These are phyloP conservation scores for Sebastes kiyomatsui DNA, from an alignment of 2,797 vertebrate genomes.

Conservation along the genomic window DNA sequence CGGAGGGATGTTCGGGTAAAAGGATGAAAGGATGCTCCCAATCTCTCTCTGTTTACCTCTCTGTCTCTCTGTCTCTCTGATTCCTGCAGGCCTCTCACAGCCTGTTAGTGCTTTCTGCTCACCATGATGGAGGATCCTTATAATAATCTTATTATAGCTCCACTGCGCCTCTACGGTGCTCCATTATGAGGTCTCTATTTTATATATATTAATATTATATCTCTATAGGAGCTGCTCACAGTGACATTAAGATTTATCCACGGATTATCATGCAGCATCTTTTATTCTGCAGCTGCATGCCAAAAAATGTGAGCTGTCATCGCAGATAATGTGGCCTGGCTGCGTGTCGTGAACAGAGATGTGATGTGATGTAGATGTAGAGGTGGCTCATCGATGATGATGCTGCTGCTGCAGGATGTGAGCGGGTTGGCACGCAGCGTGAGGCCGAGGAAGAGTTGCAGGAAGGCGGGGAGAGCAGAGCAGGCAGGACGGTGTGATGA, in stretches of 20 bases:
- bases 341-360: not conserved
- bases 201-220: not conserved
- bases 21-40: not conserved
- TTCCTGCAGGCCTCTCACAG: constrained; percentile 24
- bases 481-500: constrained; percentile 3
- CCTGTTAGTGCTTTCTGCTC: not conserved
- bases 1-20: constrained; percentile 94
- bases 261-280: not conserved
- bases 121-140: not conserved
- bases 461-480: constrained; percentile 12
- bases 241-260: constrained; percentile 8
- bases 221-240: not conserved
- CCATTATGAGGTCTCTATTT: not conserved
- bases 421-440: not conserved
- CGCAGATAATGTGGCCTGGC: constrained; percentile 3
- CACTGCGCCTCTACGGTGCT: not conserved
- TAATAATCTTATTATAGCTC: not conserved
- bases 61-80: not conserved
- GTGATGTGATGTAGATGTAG: not conserved
- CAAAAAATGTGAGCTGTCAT: not conserved
- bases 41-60: constrained; percentile 41
- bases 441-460: constrained; percentile 22
- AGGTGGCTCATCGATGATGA: not conserved
- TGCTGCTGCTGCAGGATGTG: not conserved
- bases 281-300: not conserved